Conservation (phyloP, 2,888 invertebrate species). For the Drosophila setosimentum region DNA sequence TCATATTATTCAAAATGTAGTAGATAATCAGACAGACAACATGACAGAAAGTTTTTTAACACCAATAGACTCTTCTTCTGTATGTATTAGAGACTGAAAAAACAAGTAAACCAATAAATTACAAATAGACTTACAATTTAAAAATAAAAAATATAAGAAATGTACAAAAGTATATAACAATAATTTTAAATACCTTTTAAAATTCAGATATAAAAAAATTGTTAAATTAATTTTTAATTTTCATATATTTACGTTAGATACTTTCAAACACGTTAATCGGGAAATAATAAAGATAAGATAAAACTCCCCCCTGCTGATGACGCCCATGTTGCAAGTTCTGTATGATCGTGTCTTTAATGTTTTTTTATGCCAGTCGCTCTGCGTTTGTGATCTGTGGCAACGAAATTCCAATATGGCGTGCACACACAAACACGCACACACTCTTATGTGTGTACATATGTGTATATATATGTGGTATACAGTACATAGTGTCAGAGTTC, state of each 20-base stretch:
- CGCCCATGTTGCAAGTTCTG: constrained; percentile 4
- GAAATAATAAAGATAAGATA: no score
- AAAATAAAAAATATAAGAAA: no score
- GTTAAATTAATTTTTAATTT: not conserved
- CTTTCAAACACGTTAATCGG: not conserved
- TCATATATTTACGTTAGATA: not conserved
- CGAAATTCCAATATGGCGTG: constrained; percentile 81
- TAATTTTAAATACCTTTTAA: no score
- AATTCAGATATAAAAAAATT: no score
- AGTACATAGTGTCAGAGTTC: constrained; percentile 63
- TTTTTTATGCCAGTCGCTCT: constrained; percentile 20
- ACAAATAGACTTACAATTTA: no score
- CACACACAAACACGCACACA: constrained; percentile 28
- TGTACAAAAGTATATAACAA: no score
- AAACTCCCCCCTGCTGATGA: not conserved
- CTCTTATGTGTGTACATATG: not conserved
- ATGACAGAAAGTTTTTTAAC: no score
- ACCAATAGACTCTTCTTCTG: no score
- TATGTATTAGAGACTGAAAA: not conserved
- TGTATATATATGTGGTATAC: not conserved
- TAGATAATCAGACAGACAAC: no score
- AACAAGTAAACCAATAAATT: no score
- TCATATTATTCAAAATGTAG: no score
- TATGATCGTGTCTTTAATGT: constrained; percentile 15
- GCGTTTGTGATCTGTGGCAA: constrained; percentile 71